phyloP scores from a whole-genome alignment of 2,797 vertebrate genomes.

The Eleutherodactylus coqui region DNA sequence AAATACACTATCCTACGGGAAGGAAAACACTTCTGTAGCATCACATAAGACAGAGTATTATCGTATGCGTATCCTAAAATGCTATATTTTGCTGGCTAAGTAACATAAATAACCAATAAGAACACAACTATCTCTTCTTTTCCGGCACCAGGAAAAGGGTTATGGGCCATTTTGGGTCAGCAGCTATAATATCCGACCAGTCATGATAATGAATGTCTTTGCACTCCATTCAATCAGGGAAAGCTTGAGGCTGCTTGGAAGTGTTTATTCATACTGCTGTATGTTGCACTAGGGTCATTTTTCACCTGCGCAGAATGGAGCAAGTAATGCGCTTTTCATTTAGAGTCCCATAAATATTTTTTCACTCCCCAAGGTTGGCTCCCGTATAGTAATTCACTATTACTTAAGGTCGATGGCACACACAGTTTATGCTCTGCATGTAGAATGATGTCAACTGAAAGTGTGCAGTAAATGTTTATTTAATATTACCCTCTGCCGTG shows the following conservation, averaged over 20 bases:
- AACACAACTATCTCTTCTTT: conserved; percentile 25
- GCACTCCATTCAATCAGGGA: conserved; percentile 48
- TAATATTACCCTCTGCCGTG: neutral
- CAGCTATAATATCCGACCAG: conserved; percentile 32
- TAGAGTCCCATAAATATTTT: conserved; percentile 47
- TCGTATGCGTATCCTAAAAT: conserved; percentile 21
- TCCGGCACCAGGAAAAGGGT: neutral
- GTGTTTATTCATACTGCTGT: conserved; percentile 45
- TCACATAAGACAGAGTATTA: neutral
- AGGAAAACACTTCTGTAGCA: neutral
- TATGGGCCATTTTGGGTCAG: conserved; percentile 39
- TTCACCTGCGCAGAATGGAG: conserved; percentile 28
- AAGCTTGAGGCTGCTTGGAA: conserved; percentile 42
- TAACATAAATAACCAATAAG: conserved; percentile 21
- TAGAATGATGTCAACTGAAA: neutral
- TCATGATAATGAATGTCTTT: conserved; percentile 56
- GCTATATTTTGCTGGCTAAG: neutral
- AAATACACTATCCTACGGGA: neutral
- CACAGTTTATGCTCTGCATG: conserved; percentile 4
- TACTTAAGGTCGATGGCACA: neutral
- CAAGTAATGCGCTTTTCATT: conserved; percentile 46
- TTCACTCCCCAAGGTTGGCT: conserved; percentile 32
- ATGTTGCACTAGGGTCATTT: conserved; percentile 45
- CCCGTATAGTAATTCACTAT: conserved; percentile 13
- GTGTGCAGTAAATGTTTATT: neutral